Percentiles rank a stretch among this genome's conserved stretches.
Conservation (phyloP, 1,140 invertebrate species). For the Conus betulinus region DNA sequence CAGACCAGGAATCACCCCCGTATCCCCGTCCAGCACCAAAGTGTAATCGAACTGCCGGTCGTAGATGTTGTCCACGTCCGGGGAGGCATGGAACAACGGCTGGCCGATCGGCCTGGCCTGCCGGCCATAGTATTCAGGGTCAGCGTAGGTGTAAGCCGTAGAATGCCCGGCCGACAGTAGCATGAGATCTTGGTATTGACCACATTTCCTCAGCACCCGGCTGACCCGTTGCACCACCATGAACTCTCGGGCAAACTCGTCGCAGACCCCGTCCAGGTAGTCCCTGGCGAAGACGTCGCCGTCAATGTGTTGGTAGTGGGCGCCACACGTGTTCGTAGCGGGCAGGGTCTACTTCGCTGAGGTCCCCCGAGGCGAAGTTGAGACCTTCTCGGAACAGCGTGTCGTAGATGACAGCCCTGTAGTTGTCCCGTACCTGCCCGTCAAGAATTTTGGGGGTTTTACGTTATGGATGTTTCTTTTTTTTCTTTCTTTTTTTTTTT, state of each 20-base stretch:
- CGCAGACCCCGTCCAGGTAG: slow-evolving; percentile 67
- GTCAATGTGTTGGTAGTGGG: slow-evolving; percentile 55
- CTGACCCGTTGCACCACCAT: slow-evolving; percentile 70
- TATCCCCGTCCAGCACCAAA: slow-evolving; percentile 69
- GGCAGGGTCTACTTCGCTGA: slow-evolving; percentile 49
- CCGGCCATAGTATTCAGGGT: slow-evolving; percentile 60
- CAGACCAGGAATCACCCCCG: slow-evolving; percentile 59
- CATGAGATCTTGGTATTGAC: slow-evolving; percentile 72
- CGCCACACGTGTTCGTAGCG: slow-evolving; percentile 62
- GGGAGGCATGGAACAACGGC: slow-evolving; percentile 63
- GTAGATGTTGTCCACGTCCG: slow-evolving; percentile 65
- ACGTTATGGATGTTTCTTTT: background rate
- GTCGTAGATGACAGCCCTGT: slow-evolving; percentile 62
- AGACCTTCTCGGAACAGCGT: slow-evolving; percentile 63
- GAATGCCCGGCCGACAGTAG: slow-evolving; percentile 66
- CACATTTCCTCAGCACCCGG: slow-evolving; percentile 68
- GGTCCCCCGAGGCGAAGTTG: slow-evolving; percentile 55
- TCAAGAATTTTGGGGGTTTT: background rate
- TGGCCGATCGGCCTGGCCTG: slow-evolving; percentile 56
- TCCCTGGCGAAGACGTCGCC: slow-evolving; percentile 57
- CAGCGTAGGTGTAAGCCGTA: slow-evolving; percentile 65
- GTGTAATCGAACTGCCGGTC: slow-evolving; percentile 68
- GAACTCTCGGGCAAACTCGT: slow-evolving; percentile 65
- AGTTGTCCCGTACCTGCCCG: slow-evolving; percentile 55
- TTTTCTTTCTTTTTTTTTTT: background rate